Conservation (phyloP, 2,113 vertebrate species). For the Lophius piscatorius region DNA sequence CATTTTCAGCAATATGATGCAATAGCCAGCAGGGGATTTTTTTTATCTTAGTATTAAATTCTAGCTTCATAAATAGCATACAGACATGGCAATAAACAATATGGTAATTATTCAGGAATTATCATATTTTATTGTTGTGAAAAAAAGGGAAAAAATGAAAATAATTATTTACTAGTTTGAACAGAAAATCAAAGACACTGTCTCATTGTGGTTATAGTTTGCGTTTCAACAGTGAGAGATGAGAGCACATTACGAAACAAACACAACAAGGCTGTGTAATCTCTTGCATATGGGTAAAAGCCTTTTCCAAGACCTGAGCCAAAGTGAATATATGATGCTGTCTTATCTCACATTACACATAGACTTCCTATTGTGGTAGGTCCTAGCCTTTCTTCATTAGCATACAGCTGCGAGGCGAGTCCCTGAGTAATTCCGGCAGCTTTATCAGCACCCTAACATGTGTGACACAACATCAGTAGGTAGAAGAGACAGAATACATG, state of each 20-base stretch:
- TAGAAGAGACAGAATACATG: slow-evolving; percentile 15
- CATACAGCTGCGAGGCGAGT: slow-evolving; percentile 61
- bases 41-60: too few species aligned
- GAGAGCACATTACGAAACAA: slow-evolving; percentile 11
- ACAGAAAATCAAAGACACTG: too few species aligned
- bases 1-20: too few species aligned
- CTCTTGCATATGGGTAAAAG: slow-evolving; percentile 12
- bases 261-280: slow-evolving; percentile 16
- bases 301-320: slow-evolving; percentile 42
- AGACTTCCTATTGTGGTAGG: slow-evolving; percentile 23
- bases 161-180: too few species aligned
- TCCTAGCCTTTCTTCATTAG: slow-evolving; percentile 48
- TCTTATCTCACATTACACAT: slow-evolving; percentile 53
- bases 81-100: too few species aligned
- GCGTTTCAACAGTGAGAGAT: slow-evolving; percentile 4
- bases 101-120: too few species aligned
- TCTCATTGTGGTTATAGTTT: slow-evolving; percentile 19
- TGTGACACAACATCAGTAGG: slow-evolving; percentile 36
- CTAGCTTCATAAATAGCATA: too few species aligned
- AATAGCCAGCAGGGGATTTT: too few species aligned
- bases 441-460: slow-evolving; percentile 38
- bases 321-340: slow-evolving; percentile 31
- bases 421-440: slow-evolving; percentile 10
- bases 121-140: too few species aligned
- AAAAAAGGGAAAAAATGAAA: too few species aligned